Percentiles rank a stretch among this genome's conserved stretches.
These are phyloP conservation scores for Allygus modestus DNA, from an alignment of 2,888 invertebrate genomes.

Conservation along the genomic window DNA sequence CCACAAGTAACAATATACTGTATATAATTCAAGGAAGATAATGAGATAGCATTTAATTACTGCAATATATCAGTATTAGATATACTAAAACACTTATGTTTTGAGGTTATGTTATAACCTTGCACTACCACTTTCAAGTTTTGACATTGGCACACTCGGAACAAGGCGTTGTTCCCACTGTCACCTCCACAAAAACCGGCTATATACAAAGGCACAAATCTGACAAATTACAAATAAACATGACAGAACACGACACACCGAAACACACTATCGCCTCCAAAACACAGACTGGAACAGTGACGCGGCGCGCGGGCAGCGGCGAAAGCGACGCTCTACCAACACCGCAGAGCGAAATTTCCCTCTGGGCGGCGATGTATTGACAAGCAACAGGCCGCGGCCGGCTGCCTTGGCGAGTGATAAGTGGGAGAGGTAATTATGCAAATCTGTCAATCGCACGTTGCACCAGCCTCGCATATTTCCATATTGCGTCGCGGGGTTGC, in stretches of 20 bases:
- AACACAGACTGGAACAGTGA: constrained; percentile 36
- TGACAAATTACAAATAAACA: background rate
- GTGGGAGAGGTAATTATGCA: constrained; percentile 26
- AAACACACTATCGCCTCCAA: background rate
- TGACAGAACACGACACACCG: background rate
- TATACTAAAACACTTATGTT: background rate
- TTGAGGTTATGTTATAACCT: background rate
- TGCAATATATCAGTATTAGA: too few species aligned
- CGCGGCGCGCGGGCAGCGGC: constrained; percentile 46
- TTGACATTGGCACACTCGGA: background rate
- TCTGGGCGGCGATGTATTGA: constrained; percentile 16
- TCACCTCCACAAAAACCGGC: background rate
- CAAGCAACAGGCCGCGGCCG: constrained; percentile 16
- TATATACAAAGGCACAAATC: background rate
- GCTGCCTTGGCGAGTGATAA: background rate
- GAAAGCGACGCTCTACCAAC: constrained; percentile 39
- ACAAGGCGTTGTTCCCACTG: background rate
- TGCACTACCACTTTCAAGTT: background rate
- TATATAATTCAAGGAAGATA: too few species aligned
- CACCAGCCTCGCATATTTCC: constrained; percentile 4
- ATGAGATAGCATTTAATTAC: too few species aligned
- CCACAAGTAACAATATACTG: too few species aligned
- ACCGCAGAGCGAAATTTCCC: constrained; percentile 31
- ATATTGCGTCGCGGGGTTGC: background rate
- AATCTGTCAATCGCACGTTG: constrained; percentile 33